These are phyloP conservation scores for Delichon dasypus DNA, from an alignment of 2,797 vertebrate species.

Conservation along the genomic window DNA sequence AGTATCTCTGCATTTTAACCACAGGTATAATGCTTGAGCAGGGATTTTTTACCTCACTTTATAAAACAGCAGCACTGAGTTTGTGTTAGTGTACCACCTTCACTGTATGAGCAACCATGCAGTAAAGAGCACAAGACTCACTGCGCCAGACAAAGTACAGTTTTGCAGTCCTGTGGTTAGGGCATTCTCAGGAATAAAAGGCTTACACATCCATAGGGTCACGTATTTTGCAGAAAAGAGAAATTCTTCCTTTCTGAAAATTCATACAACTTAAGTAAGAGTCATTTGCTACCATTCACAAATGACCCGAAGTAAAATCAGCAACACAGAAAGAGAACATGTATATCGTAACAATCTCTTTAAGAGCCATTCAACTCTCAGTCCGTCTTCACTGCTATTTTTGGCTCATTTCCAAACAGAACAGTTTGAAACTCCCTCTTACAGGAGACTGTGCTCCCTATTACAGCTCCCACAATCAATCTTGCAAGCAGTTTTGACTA, in stretches of 20 bases:
- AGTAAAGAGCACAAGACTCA: not conserved
- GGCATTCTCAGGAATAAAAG: not conserved
- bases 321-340: not conserved
- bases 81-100: not conserved
- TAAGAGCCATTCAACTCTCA: not conserved
- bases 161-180: not conserved
- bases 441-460: not conserved
- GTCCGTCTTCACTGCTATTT: not conserved
- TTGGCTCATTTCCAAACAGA: not conserved
- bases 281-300: not conserved
- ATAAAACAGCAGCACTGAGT: not conserved
- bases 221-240: not conserved
- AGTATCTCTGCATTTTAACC: not conserved
- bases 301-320: not conserved
- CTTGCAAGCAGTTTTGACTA: not conserved
- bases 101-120: accelerated
- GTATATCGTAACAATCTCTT: not conserved
- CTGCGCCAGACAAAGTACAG: not conserved
- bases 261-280: not conserved
- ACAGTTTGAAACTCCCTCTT: not conserved
- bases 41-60: not conserved
- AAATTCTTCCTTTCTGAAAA: not conserved
- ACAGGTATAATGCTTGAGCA: not conserved
- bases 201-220: not conserved
- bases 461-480: not conserved